Base-by-base conservation (phyloP, 2,888 invertebrate genomes). In the Agrilus cyanescens region DNA sequence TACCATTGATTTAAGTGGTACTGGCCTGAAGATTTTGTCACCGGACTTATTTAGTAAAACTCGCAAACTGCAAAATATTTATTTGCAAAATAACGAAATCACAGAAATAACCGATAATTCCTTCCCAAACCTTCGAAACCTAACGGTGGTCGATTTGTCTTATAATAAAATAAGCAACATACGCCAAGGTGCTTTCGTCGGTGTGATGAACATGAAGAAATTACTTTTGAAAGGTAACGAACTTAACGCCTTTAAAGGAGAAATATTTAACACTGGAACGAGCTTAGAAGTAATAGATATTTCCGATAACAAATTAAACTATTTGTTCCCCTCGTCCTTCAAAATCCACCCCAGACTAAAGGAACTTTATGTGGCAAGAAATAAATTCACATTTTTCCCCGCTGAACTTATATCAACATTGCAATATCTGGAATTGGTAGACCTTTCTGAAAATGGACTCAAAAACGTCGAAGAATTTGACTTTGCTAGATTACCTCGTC, bases 331-430 rank as follows among this genome's bases (percentile, higher is more conserved):
- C 2, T 86, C 86, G 1, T 85, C 87, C 12, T 90, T 90, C 60
- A 77, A 82, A 59, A 85, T 87, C 47, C 89, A 90, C 64, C 86
- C 87, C 1, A 72, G 85, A 14, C 63, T 93, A 15, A 74, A 77
- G 49, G 72, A 74, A 58, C 78, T 93, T 36, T 73, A 75, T 43
- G 76, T 87, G 1, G 73, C 78, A 1, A 73, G 78, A 50, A 93
- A 93, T 63, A 80, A 82, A 61, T 83, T 91, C 56, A 81, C 81
- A 53, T 83, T 84, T 62, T 90, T 91, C 67, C 87, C 88, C 0
- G 83, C 85, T 1, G 90, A 90, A 62, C 75, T 88, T 44, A 80
- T 91, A 48, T 79, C 81, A 41, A 77, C 81, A 14, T 67, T 90
- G 46, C 85, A 85, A 57, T 84, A 80, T 59, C 68, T 93, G 40